Evolutionary conservation across 2,797 vertebrate genomes (phyloP), one percentile per base, ranked within the genome.

Genomic region (Trichosurus vulpecula): DNA sequence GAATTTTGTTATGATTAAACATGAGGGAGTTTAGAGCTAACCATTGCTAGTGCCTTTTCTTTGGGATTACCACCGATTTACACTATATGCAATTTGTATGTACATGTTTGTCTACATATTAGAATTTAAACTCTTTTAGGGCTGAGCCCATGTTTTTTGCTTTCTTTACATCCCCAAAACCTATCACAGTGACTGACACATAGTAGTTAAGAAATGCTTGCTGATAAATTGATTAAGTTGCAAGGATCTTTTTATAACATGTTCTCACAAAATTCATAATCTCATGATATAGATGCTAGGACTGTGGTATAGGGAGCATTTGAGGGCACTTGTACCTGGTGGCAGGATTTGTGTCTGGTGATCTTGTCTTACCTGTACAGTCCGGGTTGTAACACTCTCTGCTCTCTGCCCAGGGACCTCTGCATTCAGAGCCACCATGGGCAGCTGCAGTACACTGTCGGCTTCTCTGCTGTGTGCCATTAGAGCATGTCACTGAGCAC

Each of bases 361-460:
- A 11, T 22, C 0, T 12, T 54, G 96, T 53, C 97, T 98, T 99
- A 99, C 99, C 99, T 97, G 99, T 99, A 97, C 99, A 99, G 96
- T 99, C 99, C 0, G 99, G 99, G 98, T 99, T 99, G 97, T 99
- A 98, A 98, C 99, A 99, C 98, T 99, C 99, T 96, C 99, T 99
- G 98, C 99, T 99, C 98, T 99, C 99, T 0, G 99, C 99, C 99
- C 99, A 99, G n/a, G 99, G 99, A 57, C 99, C 99, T 94, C 99
- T 98, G 98, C 99, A 99, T 97, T 99, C 99, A 0, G 99, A 99
- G 96, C 99, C 99, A 22, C 99, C 99, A 0, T 99, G 99, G 81
- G 99, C 99, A 0, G 99, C 99, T 0, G 99, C 99, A 0, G 99
- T 99, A 97, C 99, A 99, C 98, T 99, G 99, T 95, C 99, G 98